Base-by-base conservation (phyloP, 2,113 vertebrate species). In the Sprattus sprattus region DNA sequence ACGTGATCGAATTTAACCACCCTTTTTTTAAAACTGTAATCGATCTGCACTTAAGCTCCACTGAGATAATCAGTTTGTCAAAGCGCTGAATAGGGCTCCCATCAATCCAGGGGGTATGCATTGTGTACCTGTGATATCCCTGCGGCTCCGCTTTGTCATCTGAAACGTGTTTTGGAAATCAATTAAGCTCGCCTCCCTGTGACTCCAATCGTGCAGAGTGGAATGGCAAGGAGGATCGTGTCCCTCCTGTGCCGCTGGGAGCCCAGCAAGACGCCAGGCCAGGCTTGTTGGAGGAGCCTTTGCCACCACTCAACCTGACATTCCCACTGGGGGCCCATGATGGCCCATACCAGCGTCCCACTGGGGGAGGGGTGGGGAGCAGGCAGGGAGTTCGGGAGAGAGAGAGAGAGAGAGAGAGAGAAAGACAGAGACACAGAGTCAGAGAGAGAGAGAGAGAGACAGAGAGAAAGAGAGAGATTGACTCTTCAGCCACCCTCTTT, bases 31-130 rank as follows among this genome's bases (percentile, higher is more conserved):
- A 86, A 89, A 88, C 57, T 50, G 84, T 86, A 89, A 91, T 91
- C 87, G 88, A 92, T 89, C 86, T 39, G 83, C 87, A 87, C 89
- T 90, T 89, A 88, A 88, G 88, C 89, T 87, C 86, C 87, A 78
- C 84, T 85, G 88, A 90, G 91, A 91, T 91, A 92, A 92, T 91
- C 89, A 90, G 89, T 91, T 92, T 92, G 89, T 92, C 90, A 90
- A 89, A 91, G 83, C 45, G n/a, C 71, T 91, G 88, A 91, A 92
- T 90, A 85, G 86, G 83, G 82, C 67, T 71, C 89, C 89, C 80
- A 82, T 89, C 89, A 86, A 32, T 86, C 82, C 84, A 46, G 25
- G 49, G 81, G 84, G 86, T 83, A 47, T 84, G 81, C 89, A 88
- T 88, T 90, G 88, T 91, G 83, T 88, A 86, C 87, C 88, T 89